phyloP scores from a whole-genome alignment of 2,113 vertebrate species.

The Charina bottae region DNA sequence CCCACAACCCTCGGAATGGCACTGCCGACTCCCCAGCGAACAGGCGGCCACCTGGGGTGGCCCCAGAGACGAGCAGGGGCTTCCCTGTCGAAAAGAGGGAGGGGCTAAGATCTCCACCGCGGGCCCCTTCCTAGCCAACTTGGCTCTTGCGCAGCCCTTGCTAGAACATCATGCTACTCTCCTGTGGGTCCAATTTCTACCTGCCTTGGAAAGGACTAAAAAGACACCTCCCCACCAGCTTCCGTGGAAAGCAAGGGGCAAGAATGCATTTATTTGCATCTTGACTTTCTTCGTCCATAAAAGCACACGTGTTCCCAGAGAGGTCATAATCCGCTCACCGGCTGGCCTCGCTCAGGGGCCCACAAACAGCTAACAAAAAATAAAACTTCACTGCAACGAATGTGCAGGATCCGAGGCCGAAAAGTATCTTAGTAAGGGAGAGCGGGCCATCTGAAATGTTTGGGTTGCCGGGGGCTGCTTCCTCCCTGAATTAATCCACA shows the following conservation, averaged over 20 bases:
- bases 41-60: background rate
- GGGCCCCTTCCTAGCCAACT: background rate
- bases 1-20: conserved; percentile 50
- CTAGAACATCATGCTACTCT: background rate
- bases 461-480: no score
- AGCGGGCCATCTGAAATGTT: no score
- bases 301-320: background rate
- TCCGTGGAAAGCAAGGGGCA: background rate
- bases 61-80: background rate
- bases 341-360: no score
- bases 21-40: conserved; percentile 17
- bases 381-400: no score
- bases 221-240: background rate
- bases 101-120: no score
- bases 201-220: background rate
- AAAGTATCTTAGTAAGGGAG: background rate
- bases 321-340: no score
- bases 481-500: no score
- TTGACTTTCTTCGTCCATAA: background rate
- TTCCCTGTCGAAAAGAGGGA: background rate
- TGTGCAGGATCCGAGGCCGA: background rate
- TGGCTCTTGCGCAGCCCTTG: background rate
- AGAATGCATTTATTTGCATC: background rate
- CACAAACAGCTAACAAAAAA: no score
- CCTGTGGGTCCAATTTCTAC: background rate